Evolutionary conservation across 2,888 invertebrate species (phyloP).

Genomic region (Candidula unifasciata): DNA sequence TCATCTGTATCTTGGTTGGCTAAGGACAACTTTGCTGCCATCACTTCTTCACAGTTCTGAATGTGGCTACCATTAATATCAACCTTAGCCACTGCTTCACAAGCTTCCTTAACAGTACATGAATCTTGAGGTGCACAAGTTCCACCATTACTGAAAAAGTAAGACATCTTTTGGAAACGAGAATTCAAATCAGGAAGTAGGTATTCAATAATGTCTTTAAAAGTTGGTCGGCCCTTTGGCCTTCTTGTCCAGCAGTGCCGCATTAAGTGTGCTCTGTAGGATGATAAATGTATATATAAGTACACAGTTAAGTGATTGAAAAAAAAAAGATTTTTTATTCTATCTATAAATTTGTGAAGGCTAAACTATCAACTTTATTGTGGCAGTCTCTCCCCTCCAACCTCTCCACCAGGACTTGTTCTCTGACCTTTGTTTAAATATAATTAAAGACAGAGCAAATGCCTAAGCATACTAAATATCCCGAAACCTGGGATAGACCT

Average conservation of each 20-base stretch:
- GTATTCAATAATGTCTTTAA: conserved; percentile 85
- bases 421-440: no score
- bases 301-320: no score
- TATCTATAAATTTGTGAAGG: no score
- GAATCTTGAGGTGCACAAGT: conserved; percentile 53
- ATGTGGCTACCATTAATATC: conserved; percentile 27
- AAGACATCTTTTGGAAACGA: conserved; percentile 83
- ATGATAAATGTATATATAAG: neutral
- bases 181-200: conserved; percentile 84
- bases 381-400: no score
- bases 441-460: no score
- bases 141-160: conserved; percentile 78
- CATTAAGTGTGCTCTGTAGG: conserved; percentile 88
- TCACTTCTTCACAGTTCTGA: conserved; percentile 54
- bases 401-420: no score
- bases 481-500: no score
- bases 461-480: no score
- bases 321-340: no score
- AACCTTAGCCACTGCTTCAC: conserved; percentile 13
- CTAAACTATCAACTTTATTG: no score
- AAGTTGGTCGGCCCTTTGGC: conserved; percentile 87
- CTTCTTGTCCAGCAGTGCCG: conserved; percentile 93
- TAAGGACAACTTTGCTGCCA: conserved; percentile 57
- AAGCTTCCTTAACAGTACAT: neutral
- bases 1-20: neutral